These are phyloP conservation scores for Thymelicus sylvestris DNA, from an alignment of 2,888 invertebrate species.

Conservation along the genomic window DNA sequence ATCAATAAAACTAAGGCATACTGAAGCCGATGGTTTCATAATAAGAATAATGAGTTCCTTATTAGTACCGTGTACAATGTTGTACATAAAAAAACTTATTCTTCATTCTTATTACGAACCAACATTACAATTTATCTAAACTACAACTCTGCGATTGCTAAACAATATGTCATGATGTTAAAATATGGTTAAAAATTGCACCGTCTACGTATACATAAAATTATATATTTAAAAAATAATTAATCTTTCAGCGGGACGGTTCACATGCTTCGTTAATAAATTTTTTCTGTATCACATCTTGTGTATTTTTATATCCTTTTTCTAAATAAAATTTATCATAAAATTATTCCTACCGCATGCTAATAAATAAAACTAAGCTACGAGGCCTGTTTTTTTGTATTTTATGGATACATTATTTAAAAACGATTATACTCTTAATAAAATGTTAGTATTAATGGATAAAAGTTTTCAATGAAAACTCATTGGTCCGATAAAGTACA, in stretches of 20 bases:
- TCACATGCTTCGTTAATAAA: constrained; percentile 57
- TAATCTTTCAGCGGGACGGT: constrained; percentile 61
- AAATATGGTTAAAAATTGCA: constrained; percentile 43
- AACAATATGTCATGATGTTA: constrained; percentile 45
- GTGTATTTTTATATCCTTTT: constrained; percentile 54
- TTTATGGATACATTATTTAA: constrained; percentile 45
- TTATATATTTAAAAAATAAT: constrained; percentile 39
- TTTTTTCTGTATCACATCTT: constrained; percentile 62
- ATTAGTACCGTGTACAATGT: no score
- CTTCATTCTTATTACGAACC: neutral
- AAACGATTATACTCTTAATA: constrained; percentile 31
- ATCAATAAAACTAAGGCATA: neutral
- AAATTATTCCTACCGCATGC: constrained; percentile 72
- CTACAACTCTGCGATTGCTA: constrained; percentile 46
- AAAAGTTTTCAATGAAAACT: constrained; percentile 27
- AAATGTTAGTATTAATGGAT: constrained; percentile 7
- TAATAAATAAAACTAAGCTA: constrained; percentile 81
- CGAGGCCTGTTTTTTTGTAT: constrained; percentile 57
- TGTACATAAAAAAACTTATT: neutral
- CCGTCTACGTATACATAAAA: constrained; percentile 37
- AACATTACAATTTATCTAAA: constrained; percentile 43
- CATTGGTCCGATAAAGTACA: constrained; percentile 55
- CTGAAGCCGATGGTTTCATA: neutral
- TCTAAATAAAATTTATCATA: constrained; percentile 56
- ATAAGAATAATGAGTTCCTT: neutral